phyloP scores from a whole-genome alignment of 2,113 vertebrate species.

The Cettia cetti region DNA sequence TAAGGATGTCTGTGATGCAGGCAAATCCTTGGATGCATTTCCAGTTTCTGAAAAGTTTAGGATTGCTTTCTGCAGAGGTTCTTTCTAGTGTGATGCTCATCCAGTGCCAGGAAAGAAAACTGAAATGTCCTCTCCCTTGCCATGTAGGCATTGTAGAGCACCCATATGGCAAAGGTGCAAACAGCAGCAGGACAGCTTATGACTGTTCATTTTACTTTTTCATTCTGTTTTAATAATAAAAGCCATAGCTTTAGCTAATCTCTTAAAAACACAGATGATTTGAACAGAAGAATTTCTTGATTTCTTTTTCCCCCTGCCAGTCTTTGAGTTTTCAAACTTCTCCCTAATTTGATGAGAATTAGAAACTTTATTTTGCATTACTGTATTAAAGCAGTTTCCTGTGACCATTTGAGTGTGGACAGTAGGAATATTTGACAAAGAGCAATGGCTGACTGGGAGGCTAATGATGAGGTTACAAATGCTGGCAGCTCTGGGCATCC shows the following conservation, averaged over 20 bases:
- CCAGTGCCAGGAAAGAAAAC: not conserved
- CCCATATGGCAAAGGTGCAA: not conserved
- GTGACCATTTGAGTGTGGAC: not conserved
- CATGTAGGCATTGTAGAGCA: accelerated
- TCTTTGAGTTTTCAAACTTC: not conserved
- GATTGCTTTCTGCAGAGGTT: not conserved
- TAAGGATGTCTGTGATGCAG: not conserved
- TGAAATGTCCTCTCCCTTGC: not conserved
- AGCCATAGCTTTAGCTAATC: not conserved
- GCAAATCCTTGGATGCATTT: not conserved
- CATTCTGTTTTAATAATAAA: not conserved
- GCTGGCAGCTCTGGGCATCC: not conserved
- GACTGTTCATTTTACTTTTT: not conserved
- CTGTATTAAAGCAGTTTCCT: not conserved
- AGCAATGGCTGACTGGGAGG: not conserved
- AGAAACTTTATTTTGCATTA: not conserved
- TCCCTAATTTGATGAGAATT: not conserved
- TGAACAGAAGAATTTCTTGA: not conserved
- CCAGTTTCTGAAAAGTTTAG: not conserved
- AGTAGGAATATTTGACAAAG: not conserved
- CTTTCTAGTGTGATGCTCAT: not conserved
- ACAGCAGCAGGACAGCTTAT: not conserved
- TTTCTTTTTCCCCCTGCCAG: not conserved
- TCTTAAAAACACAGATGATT: not conserved
- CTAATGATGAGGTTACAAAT: not conserved